Evolutionary conservation across 2,888 invertebrate species (phyloP).

Genomic region (Chrysotoxum bicinctum): DNA sequence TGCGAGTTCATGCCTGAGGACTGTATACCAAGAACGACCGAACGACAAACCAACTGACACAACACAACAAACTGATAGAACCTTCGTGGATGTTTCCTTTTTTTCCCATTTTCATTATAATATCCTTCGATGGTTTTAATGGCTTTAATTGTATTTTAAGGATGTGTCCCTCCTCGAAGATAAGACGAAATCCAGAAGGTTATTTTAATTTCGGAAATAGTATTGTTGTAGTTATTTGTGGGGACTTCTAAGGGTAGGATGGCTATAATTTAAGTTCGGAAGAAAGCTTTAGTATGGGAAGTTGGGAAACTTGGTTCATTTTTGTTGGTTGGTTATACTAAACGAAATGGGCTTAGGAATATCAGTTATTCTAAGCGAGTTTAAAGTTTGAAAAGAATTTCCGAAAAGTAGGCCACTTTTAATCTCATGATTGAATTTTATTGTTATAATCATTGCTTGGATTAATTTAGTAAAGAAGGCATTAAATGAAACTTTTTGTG

Average conservation of each 20-base stretch:
- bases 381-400: conserved; percentile 11
- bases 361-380: conserved; percentile 17
- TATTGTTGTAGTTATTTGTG: background rate
- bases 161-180: conserved; percentile 56
- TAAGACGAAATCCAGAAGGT: conserved; percentile 39
- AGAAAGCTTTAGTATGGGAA: conserved; percentile 45
- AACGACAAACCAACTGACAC: background rate
- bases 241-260: conserved; percentile 33
- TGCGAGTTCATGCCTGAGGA: background rate
- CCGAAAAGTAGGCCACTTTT: background rate
- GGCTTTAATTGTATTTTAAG: conserved; percentile 66
- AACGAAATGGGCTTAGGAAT: conserved; percentile 1
- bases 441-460: background rate
- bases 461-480: background rate
- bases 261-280: conserved; percentile 52
- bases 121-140: conserved; percentile 37
- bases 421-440: background rate
- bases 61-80: conserved; percentile 37
- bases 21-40: background rate
- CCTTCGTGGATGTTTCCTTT: conserved; percentile 15
- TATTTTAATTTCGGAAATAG: background rate
- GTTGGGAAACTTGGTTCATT: conserved; percentile 52
- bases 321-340: background rate
- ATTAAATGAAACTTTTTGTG: background rate
- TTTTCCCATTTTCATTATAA: background rate